A percentile compares a stretch with the other conserved stretches of the same genome.
phyloP scores from a whole-genome alignment of 2,113 vertebrate genomes.

The Rhizomys pruinosus region DNA sequence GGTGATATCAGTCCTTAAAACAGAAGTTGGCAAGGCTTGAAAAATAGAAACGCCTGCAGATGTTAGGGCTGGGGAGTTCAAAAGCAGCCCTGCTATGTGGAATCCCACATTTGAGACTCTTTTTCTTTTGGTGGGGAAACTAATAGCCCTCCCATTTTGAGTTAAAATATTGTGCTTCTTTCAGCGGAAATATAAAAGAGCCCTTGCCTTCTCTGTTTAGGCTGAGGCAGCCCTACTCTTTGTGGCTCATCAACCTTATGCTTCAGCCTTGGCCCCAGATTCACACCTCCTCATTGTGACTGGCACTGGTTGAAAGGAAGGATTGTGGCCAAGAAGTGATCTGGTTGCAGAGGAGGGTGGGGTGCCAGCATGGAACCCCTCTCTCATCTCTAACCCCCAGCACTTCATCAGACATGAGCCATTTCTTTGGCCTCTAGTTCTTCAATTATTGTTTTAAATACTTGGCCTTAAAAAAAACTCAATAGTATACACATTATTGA shows the following conservation, averaged over 20 bases:
- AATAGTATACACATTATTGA: not conserved
- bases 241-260: conserved; percentile 54
- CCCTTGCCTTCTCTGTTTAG: not conserved
- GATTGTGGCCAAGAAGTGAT: conserved; percentile 15
- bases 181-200: conserved; percentile 57
- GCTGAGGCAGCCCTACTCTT: not conserved
- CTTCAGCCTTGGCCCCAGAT: not conserved
- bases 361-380: conserved; percentile 23
- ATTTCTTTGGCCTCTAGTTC: conserved; percentile 48
- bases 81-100: conserved; percentile 56
- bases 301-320: conserved; percentile 66
- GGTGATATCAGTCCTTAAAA: conserved; percentile 56
- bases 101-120: conserved; percentile 57
- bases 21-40: conserved; percentile 69
- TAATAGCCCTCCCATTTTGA: conserved; percentile 65
- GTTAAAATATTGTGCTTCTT: conserved; percentile 67
- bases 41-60: conserved; percentile 57
- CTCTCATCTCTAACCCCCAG: conserved; percentile 8
- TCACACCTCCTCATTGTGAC: conserved; percentile 50
- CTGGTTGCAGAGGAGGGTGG: conserved; percentile 32
- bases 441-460: not conserved
- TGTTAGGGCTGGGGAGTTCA: conserved; percentile 61
- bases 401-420: conserved; percentile 62
- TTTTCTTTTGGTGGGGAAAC: conserved; percentile 61
- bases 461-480: not conserved